Percentiles rank a stretch among this genome's conserved stretches.
phyloP scores from a whole-genome alignment of 53 echinoderm and acorn worm species.

The Crossaster papposus region DNA sequence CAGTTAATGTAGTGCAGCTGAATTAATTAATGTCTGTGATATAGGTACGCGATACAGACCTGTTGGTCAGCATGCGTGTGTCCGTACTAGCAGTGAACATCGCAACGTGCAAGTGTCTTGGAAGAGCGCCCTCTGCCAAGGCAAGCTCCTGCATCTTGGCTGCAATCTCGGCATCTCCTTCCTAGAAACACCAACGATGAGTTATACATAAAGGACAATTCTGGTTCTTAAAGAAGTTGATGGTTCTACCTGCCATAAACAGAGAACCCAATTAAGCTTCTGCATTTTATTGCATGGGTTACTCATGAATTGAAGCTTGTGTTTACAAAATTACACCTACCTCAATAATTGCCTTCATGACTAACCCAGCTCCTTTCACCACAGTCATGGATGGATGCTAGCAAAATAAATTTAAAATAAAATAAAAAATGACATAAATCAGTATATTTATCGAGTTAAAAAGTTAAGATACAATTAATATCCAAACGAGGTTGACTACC shows the following conservation, averaged over 20 bases:
- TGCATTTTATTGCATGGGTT: no score
- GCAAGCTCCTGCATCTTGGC: conserved; percentile 99
- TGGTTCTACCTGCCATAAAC: no score
- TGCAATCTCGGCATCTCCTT: conserved; percentile 96
- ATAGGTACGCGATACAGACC: conserved; percentile 42
- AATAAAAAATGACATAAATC: background rate
- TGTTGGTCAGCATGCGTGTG: conserved; percentile 94
- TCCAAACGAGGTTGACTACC: conserved; percentile 50
- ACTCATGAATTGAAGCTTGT: no score
- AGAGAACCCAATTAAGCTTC: no score
- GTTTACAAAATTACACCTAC: conserved; percentile 60
- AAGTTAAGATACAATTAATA: background rate
- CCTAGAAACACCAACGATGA: conserved; percentile 47
- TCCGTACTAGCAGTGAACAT: conserved; percentile 88
- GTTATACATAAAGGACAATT: background rate
- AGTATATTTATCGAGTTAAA: background rate
- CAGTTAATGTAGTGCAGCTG: no score
- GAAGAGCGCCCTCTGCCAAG: conserved; percentile 94
- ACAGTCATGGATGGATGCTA: conserved; percentile 99
- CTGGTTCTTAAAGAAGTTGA: background rate
- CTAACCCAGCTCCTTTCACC: conserved; percentile 95
- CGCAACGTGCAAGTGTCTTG: conserved; percentile 86
- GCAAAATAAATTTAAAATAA: conserved; percentile 12
- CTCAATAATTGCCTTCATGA: conserved; percentile 99
- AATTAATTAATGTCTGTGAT: no score